These are phyloP conservation scores for Halictus rubicundus DNA, from an alignment of 1,140 invertebrate species.

Conservation along the genomic window DNA sequence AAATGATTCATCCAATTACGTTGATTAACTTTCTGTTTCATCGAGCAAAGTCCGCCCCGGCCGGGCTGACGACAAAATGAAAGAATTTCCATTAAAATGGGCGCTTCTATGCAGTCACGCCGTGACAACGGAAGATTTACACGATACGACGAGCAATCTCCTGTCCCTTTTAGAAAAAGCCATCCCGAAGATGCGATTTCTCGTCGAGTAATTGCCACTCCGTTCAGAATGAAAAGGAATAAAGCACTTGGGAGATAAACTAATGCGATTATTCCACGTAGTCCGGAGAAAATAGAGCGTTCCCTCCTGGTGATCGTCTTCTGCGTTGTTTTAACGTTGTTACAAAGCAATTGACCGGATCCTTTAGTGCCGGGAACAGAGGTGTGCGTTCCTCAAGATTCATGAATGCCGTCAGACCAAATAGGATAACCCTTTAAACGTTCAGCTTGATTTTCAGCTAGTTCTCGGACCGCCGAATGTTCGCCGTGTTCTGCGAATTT, in stretches of 20 bases:
- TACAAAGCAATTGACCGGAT: slow-evolving; percentile 11
- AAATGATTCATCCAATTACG: neutral
- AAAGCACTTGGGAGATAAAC: slow-evolving; percentile 34
- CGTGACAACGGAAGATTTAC: slow-evolving; percentile 25
- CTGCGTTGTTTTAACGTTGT: slow-evolving; percentile 5
- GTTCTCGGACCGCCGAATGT: too few relatives aligned
- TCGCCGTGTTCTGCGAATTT: too few relatives aligned
- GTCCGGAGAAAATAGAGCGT: slow-evolving; percentile 1
- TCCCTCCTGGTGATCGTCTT: neutral
- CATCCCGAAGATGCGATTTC: slow-evolving; percentile 38
- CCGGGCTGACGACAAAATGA: neutral
- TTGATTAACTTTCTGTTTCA: slow-evolving; percentile 12
- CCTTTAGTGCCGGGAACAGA: neutral
- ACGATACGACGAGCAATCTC: slow-evolving; percentile 35
- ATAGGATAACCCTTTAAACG: neutral
- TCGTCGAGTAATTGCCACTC: slow-evolving; percentile 34
- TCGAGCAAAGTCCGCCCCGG: neutral
- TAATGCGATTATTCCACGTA: slow-evolving; percentile 30
- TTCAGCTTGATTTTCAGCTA: too few relatives aligned
- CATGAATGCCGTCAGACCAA: too few relatives aligned
- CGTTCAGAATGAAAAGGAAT: slow-evolving; percentile 33
- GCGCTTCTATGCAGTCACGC: neutral
- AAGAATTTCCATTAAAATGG: slow-evolving; percentile 29
- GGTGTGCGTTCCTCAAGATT: neutral
- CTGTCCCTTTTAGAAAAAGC: slow-evolving; percentile 18